These are phyloP conservation scores for Mantis religiosa DNA, from an alignment of 2,888 invertebrate species.

Conservation along the genomic window DNA sequence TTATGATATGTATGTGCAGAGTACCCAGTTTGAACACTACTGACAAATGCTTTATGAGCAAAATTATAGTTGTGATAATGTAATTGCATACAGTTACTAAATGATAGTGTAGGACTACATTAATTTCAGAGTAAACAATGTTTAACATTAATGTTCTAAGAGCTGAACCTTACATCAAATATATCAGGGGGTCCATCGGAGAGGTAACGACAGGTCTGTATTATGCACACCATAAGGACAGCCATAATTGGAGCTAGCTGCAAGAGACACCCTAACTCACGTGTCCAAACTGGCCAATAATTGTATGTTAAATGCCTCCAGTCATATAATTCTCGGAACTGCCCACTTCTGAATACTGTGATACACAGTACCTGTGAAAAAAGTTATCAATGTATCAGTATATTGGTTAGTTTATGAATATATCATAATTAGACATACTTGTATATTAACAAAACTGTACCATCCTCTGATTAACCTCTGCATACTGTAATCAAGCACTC, in stretches of 20 bases:
- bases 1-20: too few relatives aligned
- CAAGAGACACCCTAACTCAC: slow-evolving; percentile 70
- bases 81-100: too few relatives aligned
- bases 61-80: too few relatives aligned
- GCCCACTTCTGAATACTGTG: slow-evolving; percentile 66
- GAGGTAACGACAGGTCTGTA: slow-evolving; percentile 72
- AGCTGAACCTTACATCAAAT: slow-evolving; percentile 66
- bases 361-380: slow-evolving; percentile 57
- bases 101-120: background rate
- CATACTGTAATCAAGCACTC: too few relatives aligned
- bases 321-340: slow-evolving; percentile 62
- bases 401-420: too few relatives aligned
- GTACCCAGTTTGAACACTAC: too few relatives aligned
- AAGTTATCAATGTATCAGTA: background rate
- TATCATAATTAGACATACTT: too few relatives aligned
- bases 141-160: background rate
- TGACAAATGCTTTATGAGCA: too few relatives aligned
- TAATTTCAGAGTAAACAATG: background rate
- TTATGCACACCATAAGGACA: slow-evolving; percentile 67
- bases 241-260: slow-evolving; percentile 73
- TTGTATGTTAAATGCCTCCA: slow-evolving; percentile 60
- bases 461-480: too few relatives aligned
- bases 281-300: slow-evolving; percentile 77
- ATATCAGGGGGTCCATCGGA: slow-evolving; percentile 78
- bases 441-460: too few relatives aligned